A percentile compares a stretch with the other conserved stretches of the same genome.
Evolutionary conservation across 2,113 vertebrate species (phyloP).

Genomic region (Dolichotis patagonum): DNA sequence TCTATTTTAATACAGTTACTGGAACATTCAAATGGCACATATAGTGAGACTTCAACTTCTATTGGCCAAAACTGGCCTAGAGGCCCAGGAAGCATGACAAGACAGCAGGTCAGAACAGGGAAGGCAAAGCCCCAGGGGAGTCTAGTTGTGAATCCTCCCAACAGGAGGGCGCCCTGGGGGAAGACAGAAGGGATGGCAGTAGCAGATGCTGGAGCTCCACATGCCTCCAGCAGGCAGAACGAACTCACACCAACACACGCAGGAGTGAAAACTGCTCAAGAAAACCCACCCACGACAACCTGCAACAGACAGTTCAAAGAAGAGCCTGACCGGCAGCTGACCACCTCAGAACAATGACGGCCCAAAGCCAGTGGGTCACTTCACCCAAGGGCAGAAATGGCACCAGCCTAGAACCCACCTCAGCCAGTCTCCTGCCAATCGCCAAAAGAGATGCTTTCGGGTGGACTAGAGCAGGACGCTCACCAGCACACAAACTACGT

Average conservation of each 20-base stretch:
- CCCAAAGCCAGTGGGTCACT: background rate
- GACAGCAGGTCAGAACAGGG: background rate
- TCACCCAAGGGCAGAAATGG: background rate
- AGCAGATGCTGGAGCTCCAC: fast-evolving
- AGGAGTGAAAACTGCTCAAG: background rate
- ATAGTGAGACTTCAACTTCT: background rate
- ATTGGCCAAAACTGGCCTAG: background rate
- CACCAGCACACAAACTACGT: background rate
- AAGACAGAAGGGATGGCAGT: too few species aligned
- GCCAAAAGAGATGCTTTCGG: background rate
- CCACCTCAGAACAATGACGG: fast-evolving
- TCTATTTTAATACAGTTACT: background rate
- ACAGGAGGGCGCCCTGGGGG: background rate
- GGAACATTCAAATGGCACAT: fast-evolving
- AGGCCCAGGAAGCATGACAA: background rate
- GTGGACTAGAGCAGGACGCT: background rate
- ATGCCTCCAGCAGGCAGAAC: background rate
- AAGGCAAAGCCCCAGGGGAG: background rate
- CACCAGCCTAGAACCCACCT: fast-evolving
- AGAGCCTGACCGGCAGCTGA: background rate
- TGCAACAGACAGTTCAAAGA: background rate
- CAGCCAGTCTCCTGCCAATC: background rate
- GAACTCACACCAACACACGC: fast-evolving
- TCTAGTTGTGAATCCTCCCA: background rate
- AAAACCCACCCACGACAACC: background rate